phyloP scores from a whole-genome alignment of 2,888 invertebrate species.

The Sylvicola fuscatus region DNA sequence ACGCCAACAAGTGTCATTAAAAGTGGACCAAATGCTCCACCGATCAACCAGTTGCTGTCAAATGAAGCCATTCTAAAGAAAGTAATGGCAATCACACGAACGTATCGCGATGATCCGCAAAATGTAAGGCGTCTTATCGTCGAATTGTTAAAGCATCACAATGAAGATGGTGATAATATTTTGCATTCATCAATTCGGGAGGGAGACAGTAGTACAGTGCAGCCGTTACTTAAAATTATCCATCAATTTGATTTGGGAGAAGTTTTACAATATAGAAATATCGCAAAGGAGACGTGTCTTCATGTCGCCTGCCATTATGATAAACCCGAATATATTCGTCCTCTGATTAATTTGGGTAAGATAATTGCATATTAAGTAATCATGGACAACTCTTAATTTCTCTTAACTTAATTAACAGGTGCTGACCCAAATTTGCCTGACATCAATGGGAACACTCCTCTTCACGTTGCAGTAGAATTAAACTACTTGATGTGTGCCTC shows the following conservation, averaged over 20 bases:
- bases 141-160: too few species aligned
- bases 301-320: slow-evolving; percentile 23
- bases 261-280: slow-evolving; percentile 26
- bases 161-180: slow-evolving; percentile 2
- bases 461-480: slow-evolving; percentile 26
- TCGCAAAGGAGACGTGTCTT: slow-evolving; percentile 26
- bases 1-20: too few species aligned
- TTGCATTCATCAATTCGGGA: slow-evolving; percentile 15
- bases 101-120: too few species aligned
- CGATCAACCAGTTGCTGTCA: too few species aligned
- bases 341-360: slow-evolving; percentile 15
- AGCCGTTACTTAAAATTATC: slow-evolving; percentile 17
- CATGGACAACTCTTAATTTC: not conserved
- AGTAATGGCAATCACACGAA: too few species aligned
- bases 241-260: slow-evolving; percentile 15
- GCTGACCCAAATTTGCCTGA: slow-evolving; percentile 27
- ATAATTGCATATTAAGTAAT: not conserved
- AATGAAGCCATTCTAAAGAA: too few species aligned
- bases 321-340: slow-evolving; percentile 16
- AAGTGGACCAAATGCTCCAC: too few species aligned
- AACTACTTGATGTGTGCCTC: slow-evolving; percentile 13
- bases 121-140: too few species aligned
- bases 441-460: slow-evolving; percentile 21
- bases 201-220: slow-evolving; percentile 11
- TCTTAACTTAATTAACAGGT: slow-evolving; percentile 10